Base-by-base conservation (phyloP, 2,888 invertebrate genomes). In the Rhodophaea formosa region DNA sequence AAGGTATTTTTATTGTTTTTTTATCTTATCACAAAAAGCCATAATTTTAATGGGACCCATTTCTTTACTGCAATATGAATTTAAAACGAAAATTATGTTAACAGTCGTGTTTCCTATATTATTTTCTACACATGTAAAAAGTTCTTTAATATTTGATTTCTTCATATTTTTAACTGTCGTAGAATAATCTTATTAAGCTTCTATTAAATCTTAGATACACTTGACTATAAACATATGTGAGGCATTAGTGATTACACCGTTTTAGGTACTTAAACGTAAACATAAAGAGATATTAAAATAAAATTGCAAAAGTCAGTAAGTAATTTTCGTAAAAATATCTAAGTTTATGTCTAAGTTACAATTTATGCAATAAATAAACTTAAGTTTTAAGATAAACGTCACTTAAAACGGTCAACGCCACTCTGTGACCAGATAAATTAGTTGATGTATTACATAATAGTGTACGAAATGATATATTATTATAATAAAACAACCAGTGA, bases 341-440 rank as follows among this genome's bases (percentile, higher is more conserved):
- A n/a, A 39, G 23, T 23, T 23, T 23, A n/a, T n/a, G n/a, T n/a
- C n/a, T n/a, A n/a, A n/a, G n/a, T n/a, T n/a, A n/a, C n/a, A 23
- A 23, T 23, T 23, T 23, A 23, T n/a, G n/a, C n/a, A n/a, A n/a
- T 23, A 23, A 23, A 23, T 23, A 23, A 23, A 23, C 23, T 45
- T 52, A 58, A 56, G 52, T 45, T 42, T 52, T 42, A 49, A 59
- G 57, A 61, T 62, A 75, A 77, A 71, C 70, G 74, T 70, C 72
- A 72, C 73, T 72, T 79, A 76, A 80, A 77, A 75, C 79, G 82
- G 82, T 84, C 81, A 82, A 71, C 79, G 79, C 65, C 77, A 74
- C 69, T 62, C 65, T 64, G 69, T 82, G 88, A 85, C 80, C 83
- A 82, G 76, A 86, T 87, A 87, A 87, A 89, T 87, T 81, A 85